Base-by-base conservation (phyloP, 92 coral and sea anemone species). In the Palythoa grandiflora region DNA sequence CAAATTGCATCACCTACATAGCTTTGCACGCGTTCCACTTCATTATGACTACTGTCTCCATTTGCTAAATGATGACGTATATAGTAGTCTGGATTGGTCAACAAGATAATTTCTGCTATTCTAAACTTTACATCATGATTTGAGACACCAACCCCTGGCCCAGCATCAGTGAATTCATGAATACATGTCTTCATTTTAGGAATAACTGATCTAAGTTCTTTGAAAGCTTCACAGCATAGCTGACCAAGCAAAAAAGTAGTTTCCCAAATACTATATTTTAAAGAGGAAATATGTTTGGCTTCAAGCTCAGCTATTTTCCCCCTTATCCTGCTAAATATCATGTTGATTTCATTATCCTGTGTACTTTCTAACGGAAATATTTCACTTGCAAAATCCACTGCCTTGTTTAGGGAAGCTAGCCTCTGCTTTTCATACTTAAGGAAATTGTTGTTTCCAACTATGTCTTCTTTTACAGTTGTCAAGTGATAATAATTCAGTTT, bases 1-100 rank as follows among this genome's bases (percentile, higher is more conserved):
- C 90, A 87, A 19, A 87, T 87, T 28, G 90, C 85, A 77, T 87
- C 90, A 10, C 89, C 89, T n/a, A 77, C 84, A 77, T 87, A 87
- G 73, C 84, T 76, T 60, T 77, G 85, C 17, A 55, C 48, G 6
- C 85, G 84, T 40, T 87, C 89, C 20, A 87, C 89, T 59, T 87
- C 75, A 71, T 71, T 71, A 28, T 71, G 44, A 13, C 75, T 71
- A 39, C 75, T 71, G 47, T 71, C 75, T 14, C 47, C 51, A 71
- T 71, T 35, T 71, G 75, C 68, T 60, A 60, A 60, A 60, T 60
- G 35, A 60, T 60, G 68, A 60, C 68, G 68, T 60, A 60, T 60
- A 60, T 60, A 60, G 68, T 60, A 71, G 75, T 39, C 40, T 71
- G 75, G 75, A 71, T 37, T 37, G 47, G 75, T 71, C 75, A 71